Evolutionary conservation across 2,888 invertebrate species (phyloP).

Genomic region (Odontomyia ornata): DNA sequence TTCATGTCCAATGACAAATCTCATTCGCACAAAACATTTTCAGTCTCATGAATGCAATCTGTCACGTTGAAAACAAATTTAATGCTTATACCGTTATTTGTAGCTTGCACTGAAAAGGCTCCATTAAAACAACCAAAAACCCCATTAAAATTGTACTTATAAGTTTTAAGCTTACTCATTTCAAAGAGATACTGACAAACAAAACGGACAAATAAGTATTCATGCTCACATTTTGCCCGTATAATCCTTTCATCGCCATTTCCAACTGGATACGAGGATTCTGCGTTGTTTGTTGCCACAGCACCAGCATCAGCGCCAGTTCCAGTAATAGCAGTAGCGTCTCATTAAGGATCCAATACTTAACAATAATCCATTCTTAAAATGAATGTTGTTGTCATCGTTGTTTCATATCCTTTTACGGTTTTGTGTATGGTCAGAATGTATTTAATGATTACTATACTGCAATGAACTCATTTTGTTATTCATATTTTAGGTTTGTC

Average conservation of each 20-base stretch:
- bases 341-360: background rate
- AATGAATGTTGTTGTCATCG: background rate
- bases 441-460: slow-evolving; percentile 12
- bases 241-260: background rate
- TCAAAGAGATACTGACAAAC: background rate
- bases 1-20: too few relatives aligned
- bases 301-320: too few relatives aligned
- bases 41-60: too few relatives aligned
- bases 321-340: background rate
- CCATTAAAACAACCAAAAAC: slow-evolving; percentile 3
- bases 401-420: background rate
- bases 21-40: too few relatives aligned
- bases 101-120: background rate
- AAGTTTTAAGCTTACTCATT: slow-evolving; percentile 5
- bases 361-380: slow-evolving; percentile 4
- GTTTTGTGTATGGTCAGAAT: background rate
- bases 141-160: background rate
- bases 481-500: too few relatives aligned
- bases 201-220: background rate
- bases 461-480: background rate
- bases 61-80: background rate
- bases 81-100: background rate
- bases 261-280: background rate
- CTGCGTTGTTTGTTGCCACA: background rate
- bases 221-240: background rate